Evolutionary conservation across 1,140 invertebrate genomes (phyloP).

Genomic region (Elysia chlorotica): DNA sequence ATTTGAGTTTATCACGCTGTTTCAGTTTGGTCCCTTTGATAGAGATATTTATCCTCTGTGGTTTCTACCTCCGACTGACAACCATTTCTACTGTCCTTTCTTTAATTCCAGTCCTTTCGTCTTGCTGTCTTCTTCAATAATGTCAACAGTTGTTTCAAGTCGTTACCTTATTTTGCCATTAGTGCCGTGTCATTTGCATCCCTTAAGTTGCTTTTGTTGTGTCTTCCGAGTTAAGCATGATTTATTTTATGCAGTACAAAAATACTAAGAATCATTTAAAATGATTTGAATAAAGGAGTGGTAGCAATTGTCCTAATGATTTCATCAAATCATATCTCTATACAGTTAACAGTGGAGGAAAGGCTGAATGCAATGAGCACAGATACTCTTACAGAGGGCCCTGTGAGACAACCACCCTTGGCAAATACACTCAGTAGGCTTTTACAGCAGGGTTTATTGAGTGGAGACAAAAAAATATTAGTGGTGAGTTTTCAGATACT

Average conservation of each 20-base stretch:
- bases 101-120: too few relatives aligned
- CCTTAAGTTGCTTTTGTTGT: background rate
- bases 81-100: too few relatives aligned
- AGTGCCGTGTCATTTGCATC: background rate
- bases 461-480: conserved; percentile 15
- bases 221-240: too few relatives aligned
- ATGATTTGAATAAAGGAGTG: background rate
- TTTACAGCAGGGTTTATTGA: conserved; percentile 8
- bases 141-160: background rate
- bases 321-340: background rate
- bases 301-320: background rate
- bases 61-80: background rate
- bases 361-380: conserved; percentile 16
- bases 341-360: conserved; percentile 21
- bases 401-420: conserved; percentile 4
- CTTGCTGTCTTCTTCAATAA: too few relatives aligned
- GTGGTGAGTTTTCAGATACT: conserved; percentile 6
- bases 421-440: conserved; percentile 13
- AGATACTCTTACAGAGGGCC: conserved; percentile 5
- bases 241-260: too few relatives aligned
- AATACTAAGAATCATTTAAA: background rate
- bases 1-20: too few relatives aligned
- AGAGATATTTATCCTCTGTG: background rate
- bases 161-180: background rate
- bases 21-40: background rate